A percentile compares a stretch with the other conserved stretches of the same genome.
phyloP scores from a whole-genome alignment of 2,113 vertebrate genomes.

The Mohoua ochrocephala region DNA sequence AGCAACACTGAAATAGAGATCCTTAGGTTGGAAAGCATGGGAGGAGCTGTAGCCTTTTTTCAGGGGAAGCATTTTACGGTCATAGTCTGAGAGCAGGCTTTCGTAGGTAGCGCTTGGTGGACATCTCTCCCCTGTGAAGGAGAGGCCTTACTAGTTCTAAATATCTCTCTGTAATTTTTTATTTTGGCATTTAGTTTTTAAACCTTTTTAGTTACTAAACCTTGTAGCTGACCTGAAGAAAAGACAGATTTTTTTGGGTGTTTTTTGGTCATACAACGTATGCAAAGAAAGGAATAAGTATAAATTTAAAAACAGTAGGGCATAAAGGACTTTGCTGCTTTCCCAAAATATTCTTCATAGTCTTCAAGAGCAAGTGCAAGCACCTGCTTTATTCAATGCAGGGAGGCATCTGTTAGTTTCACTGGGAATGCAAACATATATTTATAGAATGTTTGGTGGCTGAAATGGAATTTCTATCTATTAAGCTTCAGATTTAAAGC shows the following conservation, averaged over 20 bases:
- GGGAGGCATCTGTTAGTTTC: background rate
- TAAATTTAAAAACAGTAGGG: background rate
- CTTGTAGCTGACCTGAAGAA: background rate
- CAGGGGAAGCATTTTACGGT: background rate
- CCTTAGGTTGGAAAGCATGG: fast-evolving
- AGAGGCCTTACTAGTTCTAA: background rate
- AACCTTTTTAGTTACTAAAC: background rate
- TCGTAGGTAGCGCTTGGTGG: background rate
- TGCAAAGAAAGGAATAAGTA: background rate
- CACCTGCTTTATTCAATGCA: background rate
- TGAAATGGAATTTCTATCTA: background rate
- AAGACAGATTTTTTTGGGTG: background rate
- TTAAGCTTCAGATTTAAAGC: background rate
- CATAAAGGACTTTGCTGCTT: background rate
- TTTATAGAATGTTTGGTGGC: background rate
- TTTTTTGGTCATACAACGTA: background rate
- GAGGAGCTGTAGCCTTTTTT: background rate
- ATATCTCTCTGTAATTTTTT: background rate
- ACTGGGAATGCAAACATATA: background rate
- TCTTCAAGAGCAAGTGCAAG: background rate
- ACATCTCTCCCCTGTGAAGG: fast-evolving
- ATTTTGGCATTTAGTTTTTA: background rate
- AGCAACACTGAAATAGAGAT: background rate
- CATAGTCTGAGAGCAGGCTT: background rate
- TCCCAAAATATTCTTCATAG: background rate